Conservation (phyloP, 1,140 invertebrate genomes). For the Bombus superbus region DNA sequence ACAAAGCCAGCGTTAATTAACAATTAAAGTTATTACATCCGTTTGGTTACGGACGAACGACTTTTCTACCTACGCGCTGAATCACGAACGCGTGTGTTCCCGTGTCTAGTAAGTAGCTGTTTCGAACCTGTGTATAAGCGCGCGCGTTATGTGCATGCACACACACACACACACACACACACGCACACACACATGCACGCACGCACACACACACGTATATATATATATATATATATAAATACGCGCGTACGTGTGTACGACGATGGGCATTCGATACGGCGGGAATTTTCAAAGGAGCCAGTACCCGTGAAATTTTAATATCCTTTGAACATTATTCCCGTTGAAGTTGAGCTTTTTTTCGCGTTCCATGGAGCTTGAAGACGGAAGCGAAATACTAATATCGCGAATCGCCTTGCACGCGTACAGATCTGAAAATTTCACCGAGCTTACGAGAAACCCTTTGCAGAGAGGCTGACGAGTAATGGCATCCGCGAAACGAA, state of each 20-base stretch:
- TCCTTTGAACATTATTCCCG: constrained; percentile 24
- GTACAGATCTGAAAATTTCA: not conserved
- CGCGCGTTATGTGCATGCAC: not conserved
- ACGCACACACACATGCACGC: no score
- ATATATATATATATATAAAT: not conserved
- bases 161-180: no score
- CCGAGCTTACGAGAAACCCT: not conserved
- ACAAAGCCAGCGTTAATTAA: constrained; percentile 69
- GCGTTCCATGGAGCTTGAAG: not conserved
- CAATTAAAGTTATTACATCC: constrained; percentile 70
- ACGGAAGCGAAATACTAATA: not conserved
- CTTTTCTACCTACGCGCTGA: constrained; percentile 54
- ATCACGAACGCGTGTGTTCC: not conserved
- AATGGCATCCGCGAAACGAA: constrained; percentile 5
- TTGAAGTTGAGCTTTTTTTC: not conserved
- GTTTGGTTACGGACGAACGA: constrained; percentile 64
- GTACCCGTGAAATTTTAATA: constrained; percentile 53
- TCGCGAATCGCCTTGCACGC: not conserved
- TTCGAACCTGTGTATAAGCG: not conserved
- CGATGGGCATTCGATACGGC: constrained; percentile 19
- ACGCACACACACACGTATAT: accelerated
- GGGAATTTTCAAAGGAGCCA: constrained; percentile 28
- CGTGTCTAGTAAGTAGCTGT: not conserved
- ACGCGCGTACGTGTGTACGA: no score
- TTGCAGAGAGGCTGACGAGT: not conserved